Conservation (phyloP, 2,113 vertebrate species). For the Siniperca chuatsi region DNA sequence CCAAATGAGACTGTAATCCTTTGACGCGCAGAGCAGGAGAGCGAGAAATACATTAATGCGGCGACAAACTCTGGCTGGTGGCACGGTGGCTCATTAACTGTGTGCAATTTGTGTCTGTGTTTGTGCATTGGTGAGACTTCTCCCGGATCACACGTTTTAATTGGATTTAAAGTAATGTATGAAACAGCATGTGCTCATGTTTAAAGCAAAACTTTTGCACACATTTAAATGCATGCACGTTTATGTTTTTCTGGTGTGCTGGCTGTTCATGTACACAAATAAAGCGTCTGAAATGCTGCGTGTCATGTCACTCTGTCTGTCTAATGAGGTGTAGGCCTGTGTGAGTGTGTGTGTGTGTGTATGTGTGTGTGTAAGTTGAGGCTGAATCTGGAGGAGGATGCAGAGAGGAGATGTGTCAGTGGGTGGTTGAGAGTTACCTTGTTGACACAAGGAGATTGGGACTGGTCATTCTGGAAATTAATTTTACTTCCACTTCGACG, state of each 20-base stretch:
- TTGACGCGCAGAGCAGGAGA: constrained; percentile 38
- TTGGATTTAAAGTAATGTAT: constrained; percentile 56
- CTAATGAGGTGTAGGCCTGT: constrained; percentile 35
- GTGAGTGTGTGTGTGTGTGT: not conserved
- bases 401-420: not conserved
- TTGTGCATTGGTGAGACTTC: constrained; percentile 23
- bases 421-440: not conserved
- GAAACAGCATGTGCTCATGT: constrained; percentile 21
- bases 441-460: not conserved
- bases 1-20: constrained; percentile 69
- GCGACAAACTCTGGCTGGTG: constrained; percentile 32
- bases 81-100: constrained; percentile 54
- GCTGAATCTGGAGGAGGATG: not conserved
- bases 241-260: not conserved
- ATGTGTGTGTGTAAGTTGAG: not conserved
- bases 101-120: constrained; percentile 32
- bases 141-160: constrained; percentile 50
- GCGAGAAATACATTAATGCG: constrained; percentile 43
- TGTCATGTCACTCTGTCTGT: constrained; percentile 3
- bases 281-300: constrained; percentile 14
- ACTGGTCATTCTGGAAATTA: constrained; percentile 24
- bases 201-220: constrained; percentile 42
- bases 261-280: not conserved
- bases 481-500: constrained; percentile 7
- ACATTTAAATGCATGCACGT: not conserved